Evolutionary conservation across 2,113 vertebrate genomes (phyloP), one percentile per base, ranked within the genome.

Genomic region (Salvelinus alpinus): DNA sequence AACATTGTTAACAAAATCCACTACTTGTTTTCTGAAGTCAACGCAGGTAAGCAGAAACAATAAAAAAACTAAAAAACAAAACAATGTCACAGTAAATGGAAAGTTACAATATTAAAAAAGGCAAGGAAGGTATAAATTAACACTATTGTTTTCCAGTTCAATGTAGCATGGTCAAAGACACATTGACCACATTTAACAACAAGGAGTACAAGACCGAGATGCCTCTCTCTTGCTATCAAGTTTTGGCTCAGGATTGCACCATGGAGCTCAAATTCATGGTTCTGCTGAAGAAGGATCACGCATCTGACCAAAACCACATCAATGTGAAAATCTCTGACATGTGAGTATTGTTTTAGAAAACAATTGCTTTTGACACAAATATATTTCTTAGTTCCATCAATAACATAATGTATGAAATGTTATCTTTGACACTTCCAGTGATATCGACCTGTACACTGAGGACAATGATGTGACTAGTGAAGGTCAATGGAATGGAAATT

Each of bases 221-320:
- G 89, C 91, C 94, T 20, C 62, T 73, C 72, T 89, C 87, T 27
- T 96, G 94, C 86, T 89, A 93, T 86, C 94, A 96, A 38, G 74
- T 96, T 76, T 71, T 95, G 79, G 91, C 89, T 0, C 92, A 94
- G 76, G 95, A 96, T 73, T 94, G 93, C 74, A 95, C 93, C 1
- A 13, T 88, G 11, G 93, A 95, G 78, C 81, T 93, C 74, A 95
- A 95, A 78, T 96, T 95, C 78, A 86, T 95, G 65, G 91, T 96
- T 80, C 88, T 91, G 73, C 73, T 91, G 71, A 96, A 91, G 89
- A 94, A 91, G 60, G 91, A 84, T 71, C 44, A 71, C 20, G 25
- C 73, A 29, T 1, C 78, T 74, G 85, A 90, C 2, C 68, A 89
- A 48, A 91, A 70, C 68, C 82, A 82, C 65, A 16, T 93, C 75